Percentiles rank a stretch among this genome's conserved stretches.
Evolutionary conservation across 2,888 invertebrate species (phyloP).

Genomic region (Meghimatium bilineatum): DNA sequence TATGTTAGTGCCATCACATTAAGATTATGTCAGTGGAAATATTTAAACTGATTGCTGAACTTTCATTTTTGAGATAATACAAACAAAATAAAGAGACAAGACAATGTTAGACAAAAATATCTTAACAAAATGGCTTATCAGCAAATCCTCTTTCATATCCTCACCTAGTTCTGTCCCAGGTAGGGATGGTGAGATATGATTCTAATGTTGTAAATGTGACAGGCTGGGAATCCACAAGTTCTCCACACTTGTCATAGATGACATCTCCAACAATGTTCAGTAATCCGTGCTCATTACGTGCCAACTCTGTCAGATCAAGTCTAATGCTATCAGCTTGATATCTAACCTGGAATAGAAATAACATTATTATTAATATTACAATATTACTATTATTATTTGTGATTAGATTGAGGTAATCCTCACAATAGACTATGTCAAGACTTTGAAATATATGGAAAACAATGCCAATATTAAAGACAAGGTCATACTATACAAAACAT

Average conservation of each 20-base stretch:
- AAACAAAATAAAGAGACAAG: too few relatives aligned
- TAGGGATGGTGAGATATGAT: slow-evolving; percentile 84
- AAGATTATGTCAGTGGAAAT: too few relatives aligned
- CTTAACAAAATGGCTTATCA: neutral
- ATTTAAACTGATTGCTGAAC: too few relatives aligned
- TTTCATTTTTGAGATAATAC: too few relatives aligned
- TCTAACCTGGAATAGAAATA: slow-evolving; percentile 84
- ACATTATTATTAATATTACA: too few relatives aligned
- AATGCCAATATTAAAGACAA: too few relatives aligned
- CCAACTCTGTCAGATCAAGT: slow-evolving; percentile 91
- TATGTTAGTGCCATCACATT: too few relatives aligned
- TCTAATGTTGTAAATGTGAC: slow-evolving; percentile 94
- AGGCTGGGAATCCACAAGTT: slow-evolving; percentile 82
- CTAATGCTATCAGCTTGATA: slow-evolving; percentile 92
- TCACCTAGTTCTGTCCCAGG: slow-evolving; percentile 85
- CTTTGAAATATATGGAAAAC: neutral
- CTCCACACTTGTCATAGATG: slow-evolving; percentile 79
- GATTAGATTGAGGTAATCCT: too few relatives aligned
- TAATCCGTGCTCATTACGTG: slow-evolving; percentile 87
- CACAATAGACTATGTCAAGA: neutral
- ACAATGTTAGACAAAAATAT: neutral
- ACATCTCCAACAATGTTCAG: slow-evolving; percentile 90
- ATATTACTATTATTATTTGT: too few relatives aligned
- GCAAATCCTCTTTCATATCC: neutral
- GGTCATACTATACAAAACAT: too few relatives aligned